A percentile compares a stretch with the other conserved stretches of the same genome.
These are phyloP conservation scores for Umimayanthus kanabou DNA, from an alignment of 92 coral and sea anemone genomes.

Conservation along the genomic window DNA sequence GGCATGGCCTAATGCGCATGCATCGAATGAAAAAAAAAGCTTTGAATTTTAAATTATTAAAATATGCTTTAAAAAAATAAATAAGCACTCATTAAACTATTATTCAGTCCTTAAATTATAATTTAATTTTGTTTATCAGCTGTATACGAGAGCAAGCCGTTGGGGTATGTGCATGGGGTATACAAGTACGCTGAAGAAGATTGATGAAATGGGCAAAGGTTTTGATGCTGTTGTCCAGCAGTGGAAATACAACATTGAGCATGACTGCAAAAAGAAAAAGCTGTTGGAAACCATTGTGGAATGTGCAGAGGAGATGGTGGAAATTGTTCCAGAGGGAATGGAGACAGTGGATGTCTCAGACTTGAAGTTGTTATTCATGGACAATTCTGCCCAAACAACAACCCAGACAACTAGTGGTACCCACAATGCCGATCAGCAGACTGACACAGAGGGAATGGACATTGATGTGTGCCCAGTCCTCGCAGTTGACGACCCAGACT, in stretches of 20 bases:
- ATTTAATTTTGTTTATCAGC: background rate
- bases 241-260: conserved; percentile 36
- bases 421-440: background rate
- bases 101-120: too few relatives aligned
- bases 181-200: conserved; percentile 26
- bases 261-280: conserved; percentile 30
- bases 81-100: too few relatives aligned
- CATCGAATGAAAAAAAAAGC: too few relatives aligned
- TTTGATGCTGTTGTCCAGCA: conserved; percentile 35
- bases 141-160: too few relatives aligned
- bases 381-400: background rate
- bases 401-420: background rate
- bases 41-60: too few relatives aligned
- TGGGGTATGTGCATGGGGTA: conserved; percentile 27
- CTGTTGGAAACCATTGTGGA: conserved; percentile 36
- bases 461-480: too few relatives aligned
- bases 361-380: background rate
- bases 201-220: conserved; percentile 46
- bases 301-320: conserved; percentile 7
- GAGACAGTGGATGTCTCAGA: conserved; percentile 20
- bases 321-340: conserved; percentile 16
- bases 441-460: too few relatives aligned
- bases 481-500: too few relatives aligned
- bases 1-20: too few relatives aligned
- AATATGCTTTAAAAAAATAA: too few relatives aligned